These are phyloP conservation scores for Xylocampa areola DNA, from an alignment of 2,888 invertebrate species.

Conservation along the genomic window DNA sequence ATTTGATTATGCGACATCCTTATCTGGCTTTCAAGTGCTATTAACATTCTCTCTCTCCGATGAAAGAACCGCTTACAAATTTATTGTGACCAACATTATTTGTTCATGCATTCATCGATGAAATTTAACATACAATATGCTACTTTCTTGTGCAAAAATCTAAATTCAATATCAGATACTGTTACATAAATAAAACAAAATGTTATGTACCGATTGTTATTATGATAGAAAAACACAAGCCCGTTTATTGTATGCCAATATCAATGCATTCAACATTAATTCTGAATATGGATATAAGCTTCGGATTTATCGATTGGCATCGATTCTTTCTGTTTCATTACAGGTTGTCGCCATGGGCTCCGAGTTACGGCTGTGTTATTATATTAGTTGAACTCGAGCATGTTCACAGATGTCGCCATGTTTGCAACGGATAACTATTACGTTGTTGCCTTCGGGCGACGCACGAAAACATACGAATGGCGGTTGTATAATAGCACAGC, in stretches of 20 bases:
- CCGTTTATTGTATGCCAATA: conserved; percentile 30
- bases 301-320: conserved; percentile 28
- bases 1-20: conserved; percentile 84
- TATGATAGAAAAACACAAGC: conserved; percentile 18
- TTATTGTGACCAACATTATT: conserved; percentile 68
- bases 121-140: conserved; percentile 59
- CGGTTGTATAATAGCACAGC: conserved; percentile 69
- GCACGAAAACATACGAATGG: conserved; percentile 71
- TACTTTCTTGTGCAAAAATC: conserved; percentile 48
- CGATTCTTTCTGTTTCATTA: conserved; percentile 67
- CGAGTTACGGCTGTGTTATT: conserved; percentile 77
- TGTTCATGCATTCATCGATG: conserved; percentile 60
- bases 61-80: conserved; percentile 69
- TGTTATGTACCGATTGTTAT: conserved; percentile 15
- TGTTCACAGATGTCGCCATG: conserved; percentile 78
- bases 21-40: conserved; percentile 81
- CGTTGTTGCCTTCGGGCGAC: conserved; percentile 69
- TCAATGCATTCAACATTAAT: conserved; percentile 39
- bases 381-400: conserved; percentile 77
- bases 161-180: conserved; percentile 28
- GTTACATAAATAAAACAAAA: conserved; percentile 15
- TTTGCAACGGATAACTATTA: conserved; percentile 73
- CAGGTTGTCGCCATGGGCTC: conserved; percentile 65
- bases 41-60: conserved; percentile 75
- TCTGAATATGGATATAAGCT: conserved; percentile 35